These are phyloP conservation scores for Rhinoraja longicauda DNA, from an alignment of 2,797 vertebrate genomes.

Conservation along the genomic window DNA sequence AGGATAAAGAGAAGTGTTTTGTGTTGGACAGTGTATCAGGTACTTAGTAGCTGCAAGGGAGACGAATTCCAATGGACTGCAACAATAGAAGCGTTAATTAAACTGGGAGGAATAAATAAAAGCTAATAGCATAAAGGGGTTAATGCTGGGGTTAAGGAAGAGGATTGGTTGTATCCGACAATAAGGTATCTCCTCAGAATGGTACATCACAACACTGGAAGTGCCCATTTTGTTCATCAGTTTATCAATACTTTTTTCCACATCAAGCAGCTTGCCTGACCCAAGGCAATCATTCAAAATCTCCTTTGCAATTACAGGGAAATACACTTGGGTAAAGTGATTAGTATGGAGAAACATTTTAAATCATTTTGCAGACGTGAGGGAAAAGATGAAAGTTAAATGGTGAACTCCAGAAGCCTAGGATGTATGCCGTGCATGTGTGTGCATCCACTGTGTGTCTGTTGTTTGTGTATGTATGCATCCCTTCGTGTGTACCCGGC, in stretches of 20 bases:
- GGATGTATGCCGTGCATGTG: too few relatives aligned
- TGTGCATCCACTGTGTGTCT: too few relatives aligned
- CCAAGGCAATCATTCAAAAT: neutral
- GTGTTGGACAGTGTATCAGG: neutral
- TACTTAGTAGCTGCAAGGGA: neutral
- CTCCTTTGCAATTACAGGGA: neutral
- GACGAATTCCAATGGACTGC: neutral
- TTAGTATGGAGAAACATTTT: neutral
- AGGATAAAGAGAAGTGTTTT: neutral
- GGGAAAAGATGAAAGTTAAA: neutral
- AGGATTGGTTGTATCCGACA: neutral
- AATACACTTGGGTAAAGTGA: neutral
- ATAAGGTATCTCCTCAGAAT: neutral
- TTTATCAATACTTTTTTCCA: neutral
- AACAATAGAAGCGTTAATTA: neutral
- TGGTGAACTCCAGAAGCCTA: too few relatives aligned
- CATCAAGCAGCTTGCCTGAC: neutral
- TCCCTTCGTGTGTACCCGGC: too few relatives aligned
- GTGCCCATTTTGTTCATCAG: neutral
- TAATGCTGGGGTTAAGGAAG: neutral
- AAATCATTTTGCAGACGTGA: neutral
- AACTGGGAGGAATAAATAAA: neutral
- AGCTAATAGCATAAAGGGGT: neutral
- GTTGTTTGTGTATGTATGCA: too few relatives aligned
- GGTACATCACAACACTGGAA: neutral